Percentiles rank a stretch among this genome's conserved stretches.
phyloP scores from a whole-genome alignment of 2,113 vertebrate species.

The Pipra filicauda region DNA sequence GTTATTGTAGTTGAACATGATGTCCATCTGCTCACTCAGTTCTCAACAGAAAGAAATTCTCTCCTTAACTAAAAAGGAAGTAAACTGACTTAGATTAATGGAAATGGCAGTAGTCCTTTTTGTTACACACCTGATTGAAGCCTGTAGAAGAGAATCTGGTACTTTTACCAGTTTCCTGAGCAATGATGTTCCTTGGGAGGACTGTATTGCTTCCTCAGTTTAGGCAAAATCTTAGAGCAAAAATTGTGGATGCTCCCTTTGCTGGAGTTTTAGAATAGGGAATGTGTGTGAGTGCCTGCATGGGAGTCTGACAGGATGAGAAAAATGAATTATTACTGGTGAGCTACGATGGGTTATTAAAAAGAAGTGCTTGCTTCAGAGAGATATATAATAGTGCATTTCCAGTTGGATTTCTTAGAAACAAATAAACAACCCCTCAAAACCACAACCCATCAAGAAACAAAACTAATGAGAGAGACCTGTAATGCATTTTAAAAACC shows the following conservation, averaged over 20 bases:
- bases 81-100: not conserved
- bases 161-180: not conserved
- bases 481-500: not conserved
- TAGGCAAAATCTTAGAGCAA: not conserved
- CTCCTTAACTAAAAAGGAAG: not conserved
- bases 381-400: not conserved
- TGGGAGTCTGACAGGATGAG: not conserved
- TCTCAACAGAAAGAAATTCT: not conserved
- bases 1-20: not conserved
- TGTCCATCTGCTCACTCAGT: not conserved
- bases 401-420: not conserved
- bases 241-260: not conserved
- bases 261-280: not conserved
- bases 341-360: constrained; percentile 19
- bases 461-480: not conserved
- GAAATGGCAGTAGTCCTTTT: not conserved
- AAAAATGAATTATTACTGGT: not conserved
- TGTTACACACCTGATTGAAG: not conserved
- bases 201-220: not conserved
- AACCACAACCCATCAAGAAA: not conserved
- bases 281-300: not conserved
- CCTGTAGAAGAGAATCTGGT: not conserved
- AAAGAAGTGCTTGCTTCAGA: not conserved
- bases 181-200: not conserved
- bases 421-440: not conserved